phyloP scores from a whole-genome alignment of 2,797 vertebrate species.

The Peromyscus melanophrys region DNA sequence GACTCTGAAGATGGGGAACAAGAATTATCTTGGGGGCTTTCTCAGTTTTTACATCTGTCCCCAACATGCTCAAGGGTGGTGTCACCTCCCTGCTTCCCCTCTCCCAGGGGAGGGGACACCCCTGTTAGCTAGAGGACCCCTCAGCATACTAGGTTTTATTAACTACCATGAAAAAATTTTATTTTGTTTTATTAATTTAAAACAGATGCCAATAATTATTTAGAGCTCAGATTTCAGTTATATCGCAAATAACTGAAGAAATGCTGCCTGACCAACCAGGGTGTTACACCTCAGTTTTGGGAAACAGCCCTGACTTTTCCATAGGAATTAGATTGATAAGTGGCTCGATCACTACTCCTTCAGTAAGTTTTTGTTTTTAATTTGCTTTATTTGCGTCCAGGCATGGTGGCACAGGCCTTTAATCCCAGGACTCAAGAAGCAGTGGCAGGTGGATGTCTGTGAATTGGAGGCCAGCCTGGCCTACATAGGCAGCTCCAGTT shows the following conservation, averaged over 20 bases:
- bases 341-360: neutral
- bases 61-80: neutral
- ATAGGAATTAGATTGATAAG: neutral
- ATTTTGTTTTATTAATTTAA: constrained; percentile 20
- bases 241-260: neutral
- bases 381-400: neutral
- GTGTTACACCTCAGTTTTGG: neutral
- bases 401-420: neutral
- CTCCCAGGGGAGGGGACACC: neutral
- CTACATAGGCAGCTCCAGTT: neutral
- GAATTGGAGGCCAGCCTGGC: neutral
- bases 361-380: neutral
- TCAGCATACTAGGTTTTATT: neutral
- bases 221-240: neutral
- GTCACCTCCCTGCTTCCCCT: neutral
- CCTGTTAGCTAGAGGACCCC: neutral
- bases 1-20: neutral
- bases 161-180: neutral
- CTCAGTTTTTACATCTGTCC: neutral
- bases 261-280: neutral
- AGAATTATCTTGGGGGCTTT: neutral
- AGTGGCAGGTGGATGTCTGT: neutral
- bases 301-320: neutral
- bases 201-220: neutral
- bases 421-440: neutral